Evolutionary conservation across 2,888 invertebrate species (phyloP), one percentile per base, ranked within the genome.

Genomic region (Antheraea yamamai): DNA sequence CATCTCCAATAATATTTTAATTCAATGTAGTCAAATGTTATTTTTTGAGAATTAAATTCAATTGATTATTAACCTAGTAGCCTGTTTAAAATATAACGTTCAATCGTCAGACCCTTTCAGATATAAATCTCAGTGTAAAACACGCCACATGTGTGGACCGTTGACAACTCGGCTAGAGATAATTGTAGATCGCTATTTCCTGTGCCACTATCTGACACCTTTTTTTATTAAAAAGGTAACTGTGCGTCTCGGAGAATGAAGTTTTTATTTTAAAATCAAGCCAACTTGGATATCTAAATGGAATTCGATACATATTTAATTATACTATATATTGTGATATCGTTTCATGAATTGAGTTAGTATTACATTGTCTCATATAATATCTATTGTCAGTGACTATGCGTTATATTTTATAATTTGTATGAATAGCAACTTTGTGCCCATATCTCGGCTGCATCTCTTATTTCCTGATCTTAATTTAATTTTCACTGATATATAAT

Each of bases 181-280:
- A 92, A 92, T 93, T 91, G 91, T 88, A 82, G 87, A 88, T 88
- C 87, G 91, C 89, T 86, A 92, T 93, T 94, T 93, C 93, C 93
- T 93, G 92, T 90, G 88, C 89, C 76, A 89, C 89, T 88, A 89
- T 87, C 87, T 81, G 79, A 87, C 86, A 88, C 88, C 70, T 88
- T 90, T 91, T 90, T 90, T 87, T 86, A 84, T 85, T 84, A 84
- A 83, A 81, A 80, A 85, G 81, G 78, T 87, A 87, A 86, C 87
- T 86, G 88, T 87, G n/a, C 73, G 55, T 68, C 72, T 76, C 76
- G 77, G 80, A 81, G 81, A 81, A 79, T 80, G 80, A 81, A 78
- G 79, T 75, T 75, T 71, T 71, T 72, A 71, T 51, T 16, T 39
- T 26, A 35, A n/a, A 70, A n/a, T 16, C 12, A 26, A 66, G 26